These are phyloP conservation scores for Merops nubicus DNA, from an alignment of 2,113 vertebrate species.

Conservation along the genomic window DNA sequence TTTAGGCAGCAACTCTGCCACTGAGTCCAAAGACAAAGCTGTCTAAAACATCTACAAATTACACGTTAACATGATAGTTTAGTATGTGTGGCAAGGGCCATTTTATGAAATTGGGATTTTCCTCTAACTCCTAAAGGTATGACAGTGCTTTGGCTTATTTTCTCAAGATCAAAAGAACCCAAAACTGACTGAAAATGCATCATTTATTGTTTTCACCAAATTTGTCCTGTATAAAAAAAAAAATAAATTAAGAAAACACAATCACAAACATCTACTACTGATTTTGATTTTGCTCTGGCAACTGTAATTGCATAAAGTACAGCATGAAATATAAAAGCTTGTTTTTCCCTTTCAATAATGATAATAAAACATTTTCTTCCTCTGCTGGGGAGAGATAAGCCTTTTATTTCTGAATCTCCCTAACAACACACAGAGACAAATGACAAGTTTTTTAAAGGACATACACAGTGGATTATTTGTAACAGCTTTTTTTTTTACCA, in stretches of 20 bases:
- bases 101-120: background rate
- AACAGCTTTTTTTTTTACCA: background rate
- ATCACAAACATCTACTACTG: background rate
- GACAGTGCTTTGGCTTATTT: background rate
- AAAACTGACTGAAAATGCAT: background rate
- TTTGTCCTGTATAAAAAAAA: background rate
- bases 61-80: background rate
- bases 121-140: background rate
- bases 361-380: background rate
- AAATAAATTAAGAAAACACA: background rate
- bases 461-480: background rate
- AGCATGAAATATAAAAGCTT: background rate
- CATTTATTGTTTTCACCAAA: background rate
- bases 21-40: constrained; percentile 2
- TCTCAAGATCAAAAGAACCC: background rate
- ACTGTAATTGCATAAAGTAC: background rate
- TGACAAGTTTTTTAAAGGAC: constrained; percentile 1
- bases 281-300: background rate
- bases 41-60: background rate
- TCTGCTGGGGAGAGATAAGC: background rate
- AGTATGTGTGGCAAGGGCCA: background rate
- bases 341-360: background rate
- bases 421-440: background rate
- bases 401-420: background rate
- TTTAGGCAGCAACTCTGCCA: constrained; percentile 17